Percentiles rank a stretch among this genome's conserved stretches.
These are phyloP conservation scores for Nephrotoma guestfalica DNA, from an alignment of 2,888 invertebrate species.

Conservation along the genomic window DNA sequence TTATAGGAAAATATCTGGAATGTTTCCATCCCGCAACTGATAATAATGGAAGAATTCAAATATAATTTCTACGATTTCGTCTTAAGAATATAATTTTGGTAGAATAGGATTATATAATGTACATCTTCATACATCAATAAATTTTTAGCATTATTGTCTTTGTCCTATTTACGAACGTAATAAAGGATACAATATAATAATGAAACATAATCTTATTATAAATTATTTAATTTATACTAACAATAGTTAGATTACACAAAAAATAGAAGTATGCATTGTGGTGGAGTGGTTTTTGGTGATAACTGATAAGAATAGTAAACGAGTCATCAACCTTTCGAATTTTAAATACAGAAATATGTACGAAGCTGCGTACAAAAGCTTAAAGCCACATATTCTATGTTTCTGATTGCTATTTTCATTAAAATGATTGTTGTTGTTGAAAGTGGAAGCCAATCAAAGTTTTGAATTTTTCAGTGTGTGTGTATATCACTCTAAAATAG, in stretches of 20 bases:
- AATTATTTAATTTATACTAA: background rate
- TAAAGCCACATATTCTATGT: background rate
- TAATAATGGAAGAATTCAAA: too few species aligned
- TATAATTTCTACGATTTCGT: too few species aligned
- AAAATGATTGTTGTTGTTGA: background rate
- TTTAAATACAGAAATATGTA: background rate
- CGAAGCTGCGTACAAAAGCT: background rate
- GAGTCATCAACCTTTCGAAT: background rate
- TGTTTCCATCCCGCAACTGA: too few species aligned
- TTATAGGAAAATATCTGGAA: too few species aligned
- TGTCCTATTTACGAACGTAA: background rate
- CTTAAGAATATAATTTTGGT: background rate
- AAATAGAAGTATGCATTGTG: background rate
- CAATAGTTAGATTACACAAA: background rate
- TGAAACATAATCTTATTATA: background rate
- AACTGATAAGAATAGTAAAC: background rate
- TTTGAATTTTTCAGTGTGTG: background rate
- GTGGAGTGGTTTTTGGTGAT: background rate
- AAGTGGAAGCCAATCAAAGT: background rate
- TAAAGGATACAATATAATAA: background rate
- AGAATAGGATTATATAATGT: background rate
- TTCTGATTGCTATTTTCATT: background rate
- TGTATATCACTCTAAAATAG: background rate
- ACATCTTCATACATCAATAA: background rate
- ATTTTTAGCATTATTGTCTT: background rate